Conservation (phyloP, 2,888 invertebrate species). For the Thymelicus lineola region DNA sequence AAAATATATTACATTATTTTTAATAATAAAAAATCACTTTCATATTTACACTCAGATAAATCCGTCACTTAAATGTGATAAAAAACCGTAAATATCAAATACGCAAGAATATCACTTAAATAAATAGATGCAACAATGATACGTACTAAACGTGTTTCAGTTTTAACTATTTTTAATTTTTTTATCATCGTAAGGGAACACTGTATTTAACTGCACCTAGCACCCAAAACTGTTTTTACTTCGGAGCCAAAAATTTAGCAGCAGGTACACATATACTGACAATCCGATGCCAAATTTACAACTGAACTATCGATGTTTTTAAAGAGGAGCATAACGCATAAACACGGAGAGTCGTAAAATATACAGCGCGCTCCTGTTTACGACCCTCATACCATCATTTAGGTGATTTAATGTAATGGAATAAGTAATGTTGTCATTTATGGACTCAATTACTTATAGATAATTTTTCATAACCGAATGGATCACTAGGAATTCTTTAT, state of each 20-base stretch:
- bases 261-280: conserved; percentile 43
- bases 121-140: neutral
- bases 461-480: neutral
- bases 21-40: no score
- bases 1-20: no score
- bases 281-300: conserved; percentile 56
- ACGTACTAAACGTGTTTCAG: conserved; percentile 20
- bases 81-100: neutral
- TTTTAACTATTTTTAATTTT: conserved; percentile 7
- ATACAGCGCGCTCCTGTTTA: conserved; percentile 67
- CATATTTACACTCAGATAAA: neutral
- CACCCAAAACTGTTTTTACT: conserved; percentile 11
- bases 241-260: conserved; percentile 30
- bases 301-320: conserved; percentile 65
- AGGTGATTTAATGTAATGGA: conserved; percentile 19
- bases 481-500: no score
- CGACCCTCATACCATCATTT: conserved; percentile 19
- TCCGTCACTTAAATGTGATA: neutral
- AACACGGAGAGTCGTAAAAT: conserved; percentile 71
- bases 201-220: conserved; percentile 8
- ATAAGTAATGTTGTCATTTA: conserved; percentile 24
- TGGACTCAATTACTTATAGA: conserved; percentile 10
- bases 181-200: conserved; percentile 25
- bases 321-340: conserved; percentile 62
- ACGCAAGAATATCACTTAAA: neutral